Evolutionary conservation across 2,113 vertebrate genomes (phyloP).

Genomic region (Chloropsis hardwickii): DNA sequence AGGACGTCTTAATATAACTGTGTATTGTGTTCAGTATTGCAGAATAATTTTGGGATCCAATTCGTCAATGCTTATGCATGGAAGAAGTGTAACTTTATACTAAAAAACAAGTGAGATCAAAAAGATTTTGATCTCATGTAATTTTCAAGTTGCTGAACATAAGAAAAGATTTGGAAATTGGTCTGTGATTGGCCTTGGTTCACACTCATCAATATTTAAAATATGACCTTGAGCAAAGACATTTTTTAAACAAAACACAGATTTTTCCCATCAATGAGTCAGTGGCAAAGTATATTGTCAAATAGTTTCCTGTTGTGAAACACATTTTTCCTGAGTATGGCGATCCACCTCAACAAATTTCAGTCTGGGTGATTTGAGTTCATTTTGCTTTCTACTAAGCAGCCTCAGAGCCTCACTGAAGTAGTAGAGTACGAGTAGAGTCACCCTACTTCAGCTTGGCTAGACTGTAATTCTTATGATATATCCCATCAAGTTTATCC

Average conservation of each 20-base stretch:
- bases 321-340: neutral
- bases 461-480: neutral
- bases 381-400: neutral
- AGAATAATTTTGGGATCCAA: neutral
- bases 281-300: neutral
- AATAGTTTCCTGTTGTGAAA: neutral
- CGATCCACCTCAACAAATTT: neutral
- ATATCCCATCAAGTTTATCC: neutral
- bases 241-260: neutral
- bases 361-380: neutral
- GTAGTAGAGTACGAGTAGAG: neutral
- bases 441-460: neutral
- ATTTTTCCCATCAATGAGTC: neutral
- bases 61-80: neutral
- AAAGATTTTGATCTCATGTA: neutral
- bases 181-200: rapidly evolving
- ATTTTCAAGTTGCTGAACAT: neutral
- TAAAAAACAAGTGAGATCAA: neutral
- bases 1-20: neutral
- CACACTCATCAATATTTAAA: neutral
- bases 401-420: neutral
- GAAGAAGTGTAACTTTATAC: neutral
- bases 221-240: neutral
- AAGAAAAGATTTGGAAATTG: neutral
- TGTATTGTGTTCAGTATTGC: neutral